Evolutionary conservation across 2,113 vertebrate genomes (phyloP).

Genomic region (Phaetusa simplex): DNA sequence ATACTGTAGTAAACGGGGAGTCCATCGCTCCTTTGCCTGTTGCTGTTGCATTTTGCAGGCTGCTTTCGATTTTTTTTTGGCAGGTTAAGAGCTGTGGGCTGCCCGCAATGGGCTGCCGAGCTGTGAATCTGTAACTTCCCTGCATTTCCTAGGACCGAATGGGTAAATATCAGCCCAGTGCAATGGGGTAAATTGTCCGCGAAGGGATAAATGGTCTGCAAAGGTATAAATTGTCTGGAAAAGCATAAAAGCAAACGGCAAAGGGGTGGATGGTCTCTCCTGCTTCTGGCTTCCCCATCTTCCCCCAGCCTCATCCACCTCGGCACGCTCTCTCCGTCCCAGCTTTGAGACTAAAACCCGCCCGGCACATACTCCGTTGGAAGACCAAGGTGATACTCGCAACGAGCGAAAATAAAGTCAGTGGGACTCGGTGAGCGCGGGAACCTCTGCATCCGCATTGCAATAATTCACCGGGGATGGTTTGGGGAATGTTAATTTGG

Average conservation of each 20-base stretch:
- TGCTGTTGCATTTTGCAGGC: neutral
- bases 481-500: neutral
- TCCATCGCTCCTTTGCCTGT: neutral
- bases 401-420: rapidly evolving
- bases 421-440: neutral
- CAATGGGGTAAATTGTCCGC: neutral
- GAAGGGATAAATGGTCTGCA: neutral
- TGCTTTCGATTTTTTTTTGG: neutral
- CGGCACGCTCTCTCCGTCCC: neutral
- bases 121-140: neutral
- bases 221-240: neutral
- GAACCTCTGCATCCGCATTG: neutral
- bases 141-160: neutral
- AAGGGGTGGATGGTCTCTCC: neutral
- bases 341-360: neutral
- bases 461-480: neutral
- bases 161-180: constrained; percentile 19
- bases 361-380: rapidly evolving
- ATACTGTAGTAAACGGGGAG: neutral
- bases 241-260: neutral
- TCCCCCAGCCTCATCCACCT: neutral
- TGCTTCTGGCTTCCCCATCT: neutral
- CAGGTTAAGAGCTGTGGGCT: neutral
- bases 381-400: rapidly evolving
- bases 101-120: neutral